A percentile compares a stretch with the other conserved stretches of the same genome.
Evolutionary conservation across 2,888 invertebrate species (phyloP).

Genomic region (Eupithecia centaureata): DNA sequence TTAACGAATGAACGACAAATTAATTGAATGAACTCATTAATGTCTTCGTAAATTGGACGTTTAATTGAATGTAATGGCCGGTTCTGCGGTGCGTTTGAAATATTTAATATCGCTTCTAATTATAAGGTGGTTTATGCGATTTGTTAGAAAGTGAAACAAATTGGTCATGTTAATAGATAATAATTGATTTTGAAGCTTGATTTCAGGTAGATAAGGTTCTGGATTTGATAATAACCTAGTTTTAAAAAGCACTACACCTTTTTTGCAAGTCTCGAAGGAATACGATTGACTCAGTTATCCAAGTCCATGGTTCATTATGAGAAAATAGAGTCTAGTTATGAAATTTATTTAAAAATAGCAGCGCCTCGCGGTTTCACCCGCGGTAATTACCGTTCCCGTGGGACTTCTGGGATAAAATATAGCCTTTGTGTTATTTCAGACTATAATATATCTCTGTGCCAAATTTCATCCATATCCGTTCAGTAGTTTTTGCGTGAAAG

Average conservation of each 20-base stretch:
- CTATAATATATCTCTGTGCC: too few relatives aligned
- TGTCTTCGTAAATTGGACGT: slow-evolving; percentile 48
- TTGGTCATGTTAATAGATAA: neutral
- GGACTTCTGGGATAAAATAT: too few relatives aligned
- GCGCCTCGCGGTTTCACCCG: too few relatives aligned
- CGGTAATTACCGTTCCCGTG: too few relatives aligned
- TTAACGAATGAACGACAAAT: slow-evolving; percentile 19
- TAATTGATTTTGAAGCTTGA: neutral
- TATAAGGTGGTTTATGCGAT: neutral
- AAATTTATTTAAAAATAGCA: too few relatives aligned
- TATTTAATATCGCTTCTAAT: neutral
- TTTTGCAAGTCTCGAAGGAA: neutral
- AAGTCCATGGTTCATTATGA: neutral
- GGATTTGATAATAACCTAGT: neutral
- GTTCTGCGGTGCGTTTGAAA: neutral
- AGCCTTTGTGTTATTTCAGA: too few relatives aligned
- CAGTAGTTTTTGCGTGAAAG: too few relatives aligned
- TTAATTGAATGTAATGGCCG: slow-evolving; percentile 50
- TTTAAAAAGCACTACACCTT: neutral
- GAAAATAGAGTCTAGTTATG: too few relatives aligned
- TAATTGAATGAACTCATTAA: slow-evolving; percentile 19
- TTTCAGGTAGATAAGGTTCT: neutral
- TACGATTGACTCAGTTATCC: neutral
- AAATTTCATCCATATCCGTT: too few relatives aligned
- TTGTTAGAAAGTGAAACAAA: neutral